These are phyloP conservation scores for Tenebrio molitor DNA, from an alignment of 1,140 invertebrate species.

Conservation along the genomic window DNA sequence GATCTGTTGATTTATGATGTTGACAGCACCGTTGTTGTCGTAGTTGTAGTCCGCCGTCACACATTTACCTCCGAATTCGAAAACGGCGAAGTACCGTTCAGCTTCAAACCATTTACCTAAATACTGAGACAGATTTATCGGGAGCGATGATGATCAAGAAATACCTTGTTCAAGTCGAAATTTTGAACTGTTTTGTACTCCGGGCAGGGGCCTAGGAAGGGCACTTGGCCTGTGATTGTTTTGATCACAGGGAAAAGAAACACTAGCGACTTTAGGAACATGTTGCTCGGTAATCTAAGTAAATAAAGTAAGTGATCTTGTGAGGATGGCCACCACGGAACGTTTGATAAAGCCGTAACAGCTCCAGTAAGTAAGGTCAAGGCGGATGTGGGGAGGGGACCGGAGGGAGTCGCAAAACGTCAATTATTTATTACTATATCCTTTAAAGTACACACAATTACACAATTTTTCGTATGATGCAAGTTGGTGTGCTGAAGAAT, in stretches of 20 bases:
- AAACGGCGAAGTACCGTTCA: slow-evolving; percentile 81
- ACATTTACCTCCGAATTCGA: slow-evolving; percentile 83
- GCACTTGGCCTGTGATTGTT: slow-evolving; percentile 76
- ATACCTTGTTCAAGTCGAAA: slow-evolving; percentile 72
- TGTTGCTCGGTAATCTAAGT: slow-evolving; percentile 3
- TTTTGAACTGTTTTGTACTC: slow-evolving; percentile 72
- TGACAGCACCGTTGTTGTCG: slow-evolving; percentile 72
- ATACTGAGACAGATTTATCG: slow-evolving; percentile 73
- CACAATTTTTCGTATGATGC: no score
- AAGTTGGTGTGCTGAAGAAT: no score
- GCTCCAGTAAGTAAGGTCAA: no score
- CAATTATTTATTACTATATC: no score
- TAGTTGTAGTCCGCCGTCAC: slow-evolving; percentile 77
- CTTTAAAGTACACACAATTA: no score
- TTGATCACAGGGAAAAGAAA: slow-evolving; percentile 12
- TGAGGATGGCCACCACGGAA: background rate
- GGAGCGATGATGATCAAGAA: no score
- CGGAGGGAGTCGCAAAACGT: no score
- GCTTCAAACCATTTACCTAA: slow-evolving; percentile 85
- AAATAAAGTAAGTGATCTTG: background rate
- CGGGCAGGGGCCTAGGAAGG: slow-evolving; percentile 76
- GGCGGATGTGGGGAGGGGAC: no score
- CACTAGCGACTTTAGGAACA: slow-evolving; percentile 1
- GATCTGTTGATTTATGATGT: slow-evolving; percentile 75
- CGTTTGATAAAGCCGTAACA: slow-evolving; percentile 16